These are phyloP conservation scores for Copidosoma aretas DNA, from an alignment of 2,888 invertebrate species.

Conservation along the genomic window DNA sequence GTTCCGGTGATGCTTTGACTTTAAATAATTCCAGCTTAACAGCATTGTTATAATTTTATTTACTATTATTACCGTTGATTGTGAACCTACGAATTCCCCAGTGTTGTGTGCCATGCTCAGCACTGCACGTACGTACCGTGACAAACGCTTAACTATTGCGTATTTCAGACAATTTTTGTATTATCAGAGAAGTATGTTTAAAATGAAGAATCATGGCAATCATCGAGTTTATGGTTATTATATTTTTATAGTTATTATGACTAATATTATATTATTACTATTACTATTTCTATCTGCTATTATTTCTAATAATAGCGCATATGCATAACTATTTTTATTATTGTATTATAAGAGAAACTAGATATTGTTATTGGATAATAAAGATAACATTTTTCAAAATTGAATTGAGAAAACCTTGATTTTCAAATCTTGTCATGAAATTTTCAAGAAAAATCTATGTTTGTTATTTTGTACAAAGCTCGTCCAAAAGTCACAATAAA, in stretches of 20 bases:
- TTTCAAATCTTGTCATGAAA: neutral
- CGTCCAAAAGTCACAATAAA: neutral
- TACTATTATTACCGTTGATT: constrained; percentile 6
- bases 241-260: constrained; percentile 17
- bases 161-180: constrained; percentile 22
- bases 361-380: constrained; percentile 30
- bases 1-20: constrained; percentile 10
- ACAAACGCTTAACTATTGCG: neutral
- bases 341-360: constrained; percentile 26
- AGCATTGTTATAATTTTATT: constrained; percentile 12
- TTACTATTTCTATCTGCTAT: constrained; percentile 7
- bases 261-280: neutral
- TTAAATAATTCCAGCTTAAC: constrained; percentile 17
- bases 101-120: constrained; percentile 4
- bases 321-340: constrained; percentile 23
- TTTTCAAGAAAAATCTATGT: neutral
- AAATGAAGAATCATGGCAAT: constrained; percentile 22
- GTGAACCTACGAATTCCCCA: neutral
- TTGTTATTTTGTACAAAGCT: neutral
- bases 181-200: constrained; percentile 12
- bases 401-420: constrained; percentile 7
- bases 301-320: constrained; percentile 16
- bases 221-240: constrained; percentile 16
- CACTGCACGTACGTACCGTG: constrained; percentile 10
- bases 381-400: constrained; percentile 20